These are phyloP conservation scores for Brachypalpus laphriformis DNA, from an alignment of 2,888 invertebrate species.

Conservation along the genomic window DNA sequence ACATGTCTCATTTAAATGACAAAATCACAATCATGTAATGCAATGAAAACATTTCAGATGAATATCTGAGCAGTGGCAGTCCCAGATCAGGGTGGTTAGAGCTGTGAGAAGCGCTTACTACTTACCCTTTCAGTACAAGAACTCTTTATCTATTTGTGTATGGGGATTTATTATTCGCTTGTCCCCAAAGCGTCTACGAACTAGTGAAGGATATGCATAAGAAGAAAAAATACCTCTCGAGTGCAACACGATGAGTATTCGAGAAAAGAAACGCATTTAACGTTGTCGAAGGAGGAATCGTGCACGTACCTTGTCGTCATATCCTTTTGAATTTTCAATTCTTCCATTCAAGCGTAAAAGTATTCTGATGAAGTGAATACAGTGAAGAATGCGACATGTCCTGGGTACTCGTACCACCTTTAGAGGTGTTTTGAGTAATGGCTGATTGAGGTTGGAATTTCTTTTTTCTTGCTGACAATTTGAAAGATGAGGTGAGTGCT, in stretches of 20 bases:
- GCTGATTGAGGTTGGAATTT: background rate
- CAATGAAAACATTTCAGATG: conserved; percentile 70
- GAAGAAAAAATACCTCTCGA: background rate
- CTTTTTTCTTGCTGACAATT: background rate
- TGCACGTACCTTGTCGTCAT: background rate
- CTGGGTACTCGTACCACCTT: background rate
- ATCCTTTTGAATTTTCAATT: conserved; percentile 58
- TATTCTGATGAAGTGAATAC: conserved; percentile 32
- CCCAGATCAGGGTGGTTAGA: conserved; percentile 1
- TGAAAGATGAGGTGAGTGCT: background rate
- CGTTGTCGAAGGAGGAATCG: conserved; percentile 14
- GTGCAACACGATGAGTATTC: conserved; percentile 13
- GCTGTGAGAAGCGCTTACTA: conserved; percentile 15
- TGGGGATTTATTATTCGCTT: conserved; percentile 57
- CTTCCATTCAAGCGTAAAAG: conserved; percentile 56
- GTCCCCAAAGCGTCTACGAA: conserved; percentile 46
- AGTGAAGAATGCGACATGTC: conserved; percentile 5
- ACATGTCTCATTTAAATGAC: conserved; percentile 72
- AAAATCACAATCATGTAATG: conserved; percentile 70
- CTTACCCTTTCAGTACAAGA: conserved; percentile 28
- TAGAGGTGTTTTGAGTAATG: background rate
- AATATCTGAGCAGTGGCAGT: conserved; percentile 55
- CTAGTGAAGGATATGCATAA: conserved; percentile 21
- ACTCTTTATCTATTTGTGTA: conserved; percentile 1
- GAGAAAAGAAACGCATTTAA: conserved; percentile 29